Evolutionary conservation across 2,797 vertebrate species (phyloP), one percentile per base, ranked within the genome.

Genomic region (Eupleurogrammus muticus): DNA sequence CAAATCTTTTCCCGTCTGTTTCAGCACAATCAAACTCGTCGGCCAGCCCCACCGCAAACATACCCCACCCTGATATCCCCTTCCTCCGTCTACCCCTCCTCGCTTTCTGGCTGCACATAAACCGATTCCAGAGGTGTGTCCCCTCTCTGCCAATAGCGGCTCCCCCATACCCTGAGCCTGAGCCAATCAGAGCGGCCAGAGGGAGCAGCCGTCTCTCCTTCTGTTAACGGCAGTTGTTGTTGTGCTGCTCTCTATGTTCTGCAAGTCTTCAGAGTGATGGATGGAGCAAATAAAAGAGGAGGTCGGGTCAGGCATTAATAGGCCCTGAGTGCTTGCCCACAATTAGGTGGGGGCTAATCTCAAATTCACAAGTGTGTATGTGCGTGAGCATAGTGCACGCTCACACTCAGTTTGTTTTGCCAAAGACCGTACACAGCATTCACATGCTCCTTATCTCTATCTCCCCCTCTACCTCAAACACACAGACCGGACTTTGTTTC

Each of bases 61-160:
- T 49, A 67, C 71, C 75, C 79, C 72, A 58, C 54, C 78, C 72
- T 14, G 7, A 79, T 48, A 60, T 62, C 81, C 70, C 61, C 60
- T 71, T 71, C 70, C 66, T 66, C 53, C 35, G 49, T 19, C 19
- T 24, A 50, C 56, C 23, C 58, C 62, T 52, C 57, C 64, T 40
- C 50, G 44, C 74, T 73, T 70, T 83, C 67, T 70, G 59, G 66
- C 90, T 86, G 68, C 77, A 78, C 85, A 92, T 86, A 94, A 96
- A 94, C 94, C 95, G 88, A 94, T 92, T 94, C 78, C 90, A 93
- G 95, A 95, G 96, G 96, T 95, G 95, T 96, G 95, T 92, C 91
- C 53, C 85, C 0, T 54, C 62, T 73, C 21, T 70, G 87, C 96
- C 95, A 96, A 96, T 96, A 28, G 78, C 10, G 11, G 79, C 70